A percentile compares a stretch with the other conserved stretches of the same genome.
Evolutionary conservation across 2,888 invertebrate genomes (phyloP).

Genomic region (Seira musarum): DNA sequence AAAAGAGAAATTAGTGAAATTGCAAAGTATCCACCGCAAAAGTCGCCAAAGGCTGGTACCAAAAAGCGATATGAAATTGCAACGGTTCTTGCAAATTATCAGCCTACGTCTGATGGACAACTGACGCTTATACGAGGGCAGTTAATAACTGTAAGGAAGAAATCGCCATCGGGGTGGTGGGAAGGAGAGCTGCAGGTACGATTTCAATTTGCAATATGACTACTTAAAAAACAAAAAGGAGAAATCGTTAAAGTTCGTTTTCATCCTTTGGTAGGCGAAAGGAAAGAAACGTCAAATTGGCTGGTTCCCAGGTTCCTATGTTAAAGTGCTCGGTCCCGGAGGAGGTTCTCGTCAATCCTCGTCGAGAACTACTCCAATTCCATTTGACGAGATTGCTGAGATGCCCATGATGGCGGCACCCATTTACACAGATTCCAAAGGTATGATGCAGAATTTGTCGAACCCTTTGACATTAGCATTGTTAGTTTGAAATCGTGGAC

Average conservation of each 20-base stretch:
- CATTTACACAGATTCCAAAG: conserved; percentile 66
- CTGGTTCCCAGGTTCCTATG: conserved; percentile 94
- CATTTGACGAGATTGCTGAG: conserved; percentile 69
- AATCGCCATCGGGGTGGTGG: conserved; percentile 99
- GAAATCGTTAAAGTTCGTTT: neutral
- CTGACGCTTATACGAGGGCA: conserved; percentile 92
- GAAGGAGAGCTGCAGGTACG: conserved; percentile 95
- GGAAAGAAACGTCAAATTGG: conserved; percentile 94
- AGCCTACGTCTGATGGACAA: conserved; percentile 89
- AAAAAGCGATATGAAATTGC: conserved; percentile 81
- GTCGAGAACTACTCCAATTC: conserved; percentile 82
- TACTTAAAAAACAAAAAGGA: neutral
- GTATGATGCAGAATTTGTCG: conserved; percentile 3
- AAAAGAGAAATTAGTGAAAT: conserved; percentile 68
- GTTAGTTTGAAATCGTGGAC: neutral
- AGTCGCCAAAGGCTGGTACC: conserved; percentile 66
- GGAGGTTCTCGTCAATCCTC: conserved; percentile 69
- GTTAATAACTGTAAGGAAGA: conserved; percentile 95
- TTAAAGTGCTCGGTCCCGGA: conserved; percentile 70
- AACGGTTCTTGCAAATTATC: conserved; percentile 93
- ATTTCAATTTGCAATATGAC: neutral
- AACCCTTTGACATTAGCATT: neutral
- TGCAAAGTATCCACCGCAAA: conserved; percentile 63
- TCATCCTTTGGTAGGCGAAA: conserved; percentile 74
- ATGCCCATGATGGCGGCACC: conserved; percentile 69